These are phyloP conservation scores for Petrocephalus microphthalmus DNA, from an alignment of 2,113 vertebrate genomes.

Conservation along the genomic window DNA sequence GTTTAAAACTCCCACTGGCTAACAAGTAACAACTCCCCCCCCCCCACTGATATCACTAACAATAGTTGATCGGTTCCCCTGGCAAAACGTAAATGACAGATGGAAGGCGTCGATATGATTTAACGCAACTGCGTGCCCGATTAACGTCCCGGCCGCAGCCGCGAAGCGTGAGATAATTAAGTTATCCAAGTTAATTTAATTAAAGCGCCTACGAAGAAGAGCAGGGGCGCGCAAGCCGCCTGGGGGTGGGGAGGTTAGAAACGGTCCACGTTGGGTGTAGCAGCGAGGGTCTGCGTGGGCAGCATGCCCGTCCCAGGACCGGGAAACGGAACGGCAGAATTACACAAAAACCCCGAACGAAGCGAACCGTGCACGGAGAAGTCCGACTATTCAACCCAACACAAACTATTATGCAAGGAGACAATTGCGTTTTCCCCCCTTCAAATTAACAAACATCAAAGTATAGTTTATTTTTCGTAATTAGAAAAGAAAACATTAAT, in stretches of 20 bases:
- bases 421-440: background rate
- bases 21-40: background rate
- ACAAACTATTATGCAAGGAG: background rate
- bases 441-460: background rate
- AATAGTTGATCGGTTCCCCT: constrained; percentile 2
- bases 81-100: background rate
- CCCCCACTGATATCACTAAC: background rate
- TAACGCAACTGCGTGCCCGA: background rate
- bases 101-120: constrained; percentile 1
- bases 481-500: background rate
- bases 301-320: background rate
- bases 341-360: background rate
- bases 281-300: background rate
- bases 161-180: background rate
- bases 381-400: background rate
- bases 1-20: background rate
- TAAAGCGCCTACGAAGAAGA: background rate
- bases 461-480: background rate
- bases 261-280: background rate
- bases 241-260: background rate
- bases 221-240: background rate
- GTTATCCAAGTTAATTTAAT: background rate
- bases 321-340: background rate
- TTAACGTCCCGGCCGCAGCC: background rate
- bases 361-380: background rate